Evolutionary conservation across 2,797 vertebrate species (phyloP).

Genomic region (Serranus cabrilla): DNA sequence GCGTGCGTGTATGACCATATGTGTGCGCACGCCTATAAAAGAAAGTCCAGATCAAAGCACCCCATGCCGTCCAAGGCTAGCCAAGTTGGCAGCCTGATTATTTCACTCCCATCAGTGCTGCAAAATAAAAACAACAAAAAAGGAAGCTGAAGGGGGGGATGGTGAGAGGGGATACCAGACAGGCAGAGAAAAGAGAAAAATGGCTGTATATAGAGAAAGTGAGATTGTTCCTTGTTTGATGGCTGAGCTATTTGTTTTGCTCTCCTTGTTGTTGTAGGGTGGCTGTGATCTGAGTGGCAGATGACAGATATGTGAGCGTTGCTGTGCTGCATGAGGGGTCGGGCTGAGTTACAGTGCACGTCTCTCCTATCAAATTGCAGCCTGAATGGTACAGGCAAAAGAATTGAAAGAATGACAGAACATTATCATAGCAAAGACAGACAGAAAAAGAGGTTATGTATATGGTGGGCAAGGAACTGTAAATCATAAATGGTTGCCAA

Average conservation of each 20-base stretch:
- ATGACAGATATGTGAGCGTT: constrained; percentile 36
- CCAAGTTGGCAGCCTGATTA: constrained; percentile 65
- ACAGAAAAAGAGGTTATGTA: neutral
- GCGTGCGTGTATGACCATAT: constrained; percentile 27
- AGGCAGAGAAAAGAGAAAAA: constrained; percentile 1
- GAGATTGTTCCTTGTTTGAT: constrained; percentile 61
- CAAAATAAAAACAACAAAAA: constrained; percentile 62
- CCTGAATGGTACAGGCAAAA: constrained; percentile 24
- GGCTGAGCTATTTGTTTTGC: constrained; percentile 25
- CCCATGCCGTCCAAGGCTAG: constrained; percentile 43
- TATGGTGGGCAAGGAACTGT: neutral
- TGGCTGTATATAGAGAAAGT: constrained; percentile 52
- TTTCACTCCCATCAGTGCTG: constrained; percentile 61
- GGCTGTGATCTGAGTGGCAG: constrained; percentile 62
- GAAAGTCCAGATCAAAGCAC: constrained; percentile 73
- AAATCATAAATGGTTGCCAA: constrained; percentile 25
- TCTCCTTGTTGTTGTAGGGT: neutral
- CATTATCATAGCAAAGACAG: constrained; percentile 14
- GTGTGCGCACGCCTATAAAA: constrained; percentile 45
- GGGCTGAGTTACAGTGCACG: constrained; percentile 33
- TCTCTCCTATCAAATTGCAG: constrained; percentile 31
- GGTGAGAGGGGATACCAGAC: neutral
- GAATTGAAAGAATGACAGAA: constrained; percentile 21
- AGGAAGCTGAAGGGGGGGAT: neutral
- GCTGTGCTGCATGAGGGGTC: constrained; percentile 5